Evolutionary conservation across 2,797 vertebrate genomes (phyloP).

Genomic region (Ptychadena robeensis): DNA sequence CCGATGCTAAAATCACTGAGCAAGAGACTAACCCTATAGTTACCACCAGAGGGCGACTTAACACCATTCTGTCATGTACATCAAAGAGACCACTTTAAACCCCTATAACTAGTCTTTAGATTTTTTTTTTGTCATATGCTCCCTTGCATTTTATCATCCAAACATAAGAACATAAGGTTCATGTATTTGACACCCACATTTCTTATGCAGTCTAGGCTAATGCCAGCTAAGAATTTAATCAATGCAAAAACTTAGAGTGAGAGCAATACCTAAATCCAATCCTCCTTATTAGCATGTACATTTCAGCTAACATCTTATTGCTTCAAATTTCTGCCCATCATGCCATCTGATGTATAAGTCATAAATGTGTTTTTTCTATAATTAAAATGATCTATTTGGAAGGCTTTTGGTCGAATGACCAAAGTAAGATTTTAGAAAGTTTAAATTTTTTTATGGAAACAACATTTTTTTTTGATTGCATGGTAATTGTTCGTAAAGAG

Average conservation of each 20-base stretch:
- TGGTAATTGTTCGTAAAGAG: not conserved
- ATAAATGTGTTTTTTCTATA: not conserved
- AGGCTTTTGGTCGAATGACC: constrained; percentile 4
- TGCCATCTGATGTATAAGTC: constrained; percentile 12
- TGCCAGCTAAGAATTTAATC: constrained; percentile 54
- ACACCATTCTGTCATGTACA: constrained; percentile 38
- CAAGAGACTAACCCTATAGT: constrained; percentile 21
- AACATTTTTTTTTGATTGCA: too few relatives aligned
- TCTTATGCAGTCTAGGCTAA: constrained; percentile 51
- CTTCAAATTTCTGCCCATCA: constrained; percentile 28
- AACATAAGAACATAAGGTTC: constrained; percentile 45
- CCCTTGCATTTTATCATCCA: constrained; percentile 25
- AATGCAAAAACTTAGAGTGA: constrained; percentile 45
- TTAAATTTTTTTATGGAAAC: too few relatives aligned
- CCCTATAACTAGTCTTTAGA: constrained; percentile 24
- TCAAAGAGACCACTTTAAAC: constrained; percentile 30
- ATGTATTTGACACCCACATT: constrained; percentile 49
- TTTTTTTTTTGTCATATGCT: constrained; percentile 6
- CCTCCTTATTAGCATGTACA: constrained; percentile 44
- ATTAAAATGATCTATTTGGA: not conserved
- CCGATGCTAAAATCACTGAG: constrained; percentile 13
- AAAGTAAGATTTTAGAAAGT: constrained; percentile 6
- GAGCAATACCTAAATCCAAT: constrained; percentile 45
- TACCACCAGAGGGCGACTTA: constrained; percentile 54
- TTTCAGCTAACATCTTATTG: constrained; percentile 42